phyloP scores from a whole-genome alignment of 2,113 vertebrate genomes.

The Xenotilapia leptura region DNA sequence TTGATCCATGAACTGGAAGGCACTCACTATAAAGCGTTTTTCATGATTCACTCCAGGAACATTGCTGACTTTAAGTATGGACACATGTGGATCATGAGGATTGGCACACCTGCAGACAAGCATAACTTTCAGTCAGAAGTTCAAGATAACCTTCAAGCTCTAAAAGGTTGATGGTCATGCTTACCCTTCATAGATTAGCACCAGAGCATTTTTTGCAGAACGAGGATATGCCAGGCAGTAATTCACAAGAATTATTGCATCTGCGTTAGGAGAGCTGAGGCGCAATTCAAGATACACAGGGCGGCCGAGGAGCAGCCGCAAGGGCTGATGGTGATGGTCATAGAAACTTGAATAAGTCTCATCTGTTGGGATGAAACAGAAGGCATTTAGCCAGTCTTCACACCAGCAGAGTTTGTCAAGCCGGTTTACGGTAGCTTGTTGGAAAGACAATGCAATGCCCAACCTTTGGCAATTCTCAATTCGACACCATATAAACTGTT shows the following conservation, averaged over 20 bases:
- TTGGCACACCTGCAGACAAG: slow-evolving; percentile 58
- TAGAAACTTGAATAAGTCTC: slow-evolving; percentile 29
- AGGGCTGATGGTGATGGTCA: slow-evolving; percentile 30
- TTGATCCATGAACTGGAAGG: slow-evolving; percentile 70
- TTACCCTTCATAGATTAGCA: slow-evolving; percentile 70
- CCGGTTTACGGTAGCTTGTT: accelerated
- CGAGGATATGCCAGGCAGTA: slow-evolving; percentile 71
- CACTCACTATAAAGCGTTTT: slow-evolving; percentile 49
- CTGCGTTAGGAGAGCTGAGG: slow-evolving; percentile 28
- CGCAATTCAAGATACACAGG: slow-evolving; percentile 62
- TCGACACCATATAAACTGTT: slow-evolving; percentile 42
- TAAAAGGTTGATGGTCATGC: accelerated
- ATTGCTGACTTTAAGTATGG: slow-evolving; percentile 29
- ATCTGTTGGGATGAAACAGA: slow-evolving; percentile 32
- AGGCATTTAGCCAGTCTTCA: neutral
- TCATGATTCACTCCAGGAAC: slow-evolving; percentile 3
- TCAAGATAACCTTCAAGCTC: accelerated
- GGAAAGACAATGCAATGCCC: neutral
- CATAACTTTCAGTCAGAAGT: accelerated
- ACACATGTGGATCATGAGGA: slow-evolving; percentile 24
- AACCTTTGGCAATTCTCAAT: slow-evolving; percentile 63
- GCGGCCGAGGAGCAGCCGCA: slow-evolving; percentile 53
- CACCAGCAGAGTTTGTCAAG: neutral
- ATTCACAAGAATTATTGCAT: slow-evolving; percentile 58
- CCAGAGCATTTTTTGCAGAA: slow-evolving; percentile 54